Evolutionary conservation across 1,140 invertebrate genomes (phyloP).

Genomic region (Oreohelix idahoensis): DNA sequence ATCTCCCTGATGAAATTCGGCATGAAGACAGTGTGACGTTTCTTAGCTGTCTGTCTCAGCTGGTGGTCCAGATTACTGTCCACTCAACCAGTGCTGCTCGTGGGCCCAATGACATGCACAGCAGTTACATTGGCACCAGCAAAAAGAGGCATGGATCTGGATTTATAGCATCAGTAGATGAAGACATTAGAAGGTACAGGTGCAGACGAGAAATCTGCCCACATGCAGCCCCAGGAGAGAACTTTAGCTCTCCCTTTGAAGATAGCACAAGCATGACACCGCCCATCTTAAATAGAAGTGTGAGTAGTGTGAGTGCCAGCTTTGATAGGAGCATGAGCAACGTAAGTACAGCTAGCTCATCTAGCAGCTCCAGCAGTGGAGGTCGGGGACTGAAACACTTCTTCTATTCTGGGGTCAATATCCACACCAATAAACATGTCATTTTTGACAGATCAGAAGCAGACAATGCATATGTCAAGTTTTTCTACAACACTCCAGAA

Average conservation of each 20-base stretch:
- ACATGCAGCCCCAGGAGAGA: neutral
- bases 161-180: slow-evolving; percentile 34
- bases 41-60: slow-evolving; percentile 20
- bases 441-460: slow-evolving; percentile 38
- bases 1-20: slow-evolving; percentile 23
- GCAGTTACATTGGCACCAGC: neutral
- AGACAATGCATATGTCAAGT: slow-evolving; percentile 28
- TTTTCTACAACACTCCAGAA: slow-evolving; percentile 35
- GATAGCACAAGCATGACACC: neutral
- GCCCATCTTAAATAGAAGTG: neutral
- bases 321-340: neutral
- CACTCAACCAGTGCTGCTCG: slow-evolving; percentile 1
- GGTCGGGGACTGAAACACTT: neutral
- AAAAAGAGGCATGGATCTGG: slow-evolving; percentile 21
- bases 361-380: neutral
- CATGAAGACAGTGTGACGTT: slow-evolving; percentile 36
- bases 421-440: slow-evolving; percentile 29
- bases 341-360: slow-evolving; percentile 20
- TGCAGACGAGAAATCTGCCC: slow-evolving; percentile 20
- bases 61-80: slow-evolving; percentile 32
- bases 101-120: slow-evolving; percentile 20
- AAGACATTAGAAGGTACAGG: neutral
- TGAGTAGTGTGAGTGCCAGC: neutral
- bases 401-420: slow-evolving; percentile 17
- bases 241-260: neutral